phyloP scores from a whole-genome alignment of 1,140 invertebrate species.

The Panagrolaimus sp. region DNA sequence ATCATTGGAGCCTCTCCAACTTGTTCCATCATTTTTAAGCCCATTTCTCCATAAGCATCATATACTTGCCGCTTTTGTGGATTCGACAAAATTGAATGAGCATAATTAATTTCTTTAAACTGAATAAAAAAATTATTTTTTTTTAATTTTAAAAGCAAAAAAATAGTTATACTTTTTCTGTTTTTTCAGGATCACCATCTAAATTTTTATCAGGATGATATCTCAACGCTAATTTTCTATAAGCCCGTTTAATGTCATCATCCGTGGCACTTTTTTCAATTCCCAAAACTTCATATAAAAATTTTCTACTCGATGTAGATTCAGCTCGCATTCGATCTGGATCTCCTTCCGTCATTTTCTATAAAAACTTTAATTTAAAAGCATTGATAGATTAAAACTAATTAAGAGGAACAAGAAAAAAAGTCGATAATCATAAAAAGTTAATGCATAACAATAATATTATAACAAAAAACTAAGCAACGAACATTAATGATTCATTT shows the following conservation, averaged over 20 bases:
- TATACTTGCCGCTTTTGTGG: constrained; percentile 60
- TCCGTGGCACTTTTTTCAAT: constrained; percentile 72
- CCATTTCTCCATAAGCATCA: constrained; percentile 62
- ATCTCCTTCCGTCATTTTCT: too few relatives aligned
- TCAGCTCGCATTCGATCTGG: too few relatives aligned
- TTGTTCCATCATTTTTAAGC: constrained; percentile 62
- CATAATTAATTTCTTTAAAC: constrained; percentile 63
- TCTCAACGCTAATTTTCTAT: constrained; percentile 86
- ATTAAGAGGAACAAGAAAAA: too few relatives aligned
- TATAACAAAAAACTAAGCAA: too few relatives aligned
- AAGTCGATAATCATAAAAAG: too few relatives aligned
- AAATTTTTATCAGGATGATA: constrained; percentile 95
- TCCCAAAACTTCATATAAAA: constrained; percentile 82
- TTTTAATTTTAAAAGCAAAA: constrained; percentile 7
- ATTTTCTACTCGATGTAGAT: too few relatives aligned
- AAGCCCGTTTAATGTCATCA: constrained; percentile 85
- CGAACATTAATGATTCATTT: too few relatives aligned
- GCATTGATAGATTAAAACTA: too few relatives aligned
- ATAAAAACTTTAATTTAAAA: too few relatives aligned
- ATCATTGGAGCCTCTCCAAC: constrained; percentile 63
- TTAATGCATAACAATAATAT: too few relatives aligned
- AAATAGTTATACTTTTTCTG: constrained; percentile 34
- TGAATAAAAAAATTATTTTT: constrained; percentile 40
- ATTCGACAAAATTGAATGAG: constrained; percentile 61
- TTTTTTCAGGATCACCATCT: constrained; percentile 50